Evolutionary conservation across 2,797 vertebrate species (phyloP), one percentile per base, ranked within the genome.

Genomic region (Pithecia hirsuta): DNA sequence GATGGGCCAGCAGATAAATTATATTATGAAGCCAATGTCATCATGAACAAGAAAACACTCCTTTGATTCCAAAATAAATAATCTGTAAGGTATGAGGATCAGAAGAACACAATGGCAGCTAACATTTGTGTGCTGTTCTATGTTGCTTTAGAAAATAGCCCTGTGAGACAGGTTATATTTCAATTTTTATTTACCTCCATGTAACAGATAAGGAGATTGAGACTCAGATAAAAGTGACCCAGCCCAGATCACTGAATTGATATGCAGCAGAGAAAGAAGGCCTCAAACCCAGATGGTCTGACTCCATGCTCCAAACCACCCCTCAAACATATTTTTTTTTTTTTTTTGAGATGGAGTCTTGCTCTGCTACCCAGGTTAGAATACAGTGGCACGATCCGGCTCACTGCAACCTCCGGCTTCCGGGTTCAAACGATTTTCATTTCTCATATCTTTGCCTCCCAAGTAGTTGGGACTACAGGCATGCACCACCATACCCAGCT

Each of bases 231-330:
- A 67, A 91, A 79, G 10, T 10, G 24, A 52, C 76, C 36, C 33
- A 12, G 1, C 19, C 19, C 41, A 83, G 30, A 44, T 59, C 20
- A 17, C 41, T n/a, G 33, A 52, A 14, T 19, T 87, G 61, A 15
- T 17, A n/a, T 2, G 1, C 3, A 2, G 1, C 1, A 3, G n/a
- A 64, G 41, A 13, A n/a, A 83, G 57, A 48, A 33, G 36, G 4
- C 13, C 30, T 33, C 46, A 39, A 67, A 48, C 3, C 13, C 13
- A 12, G 8, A 19, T 28, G 24, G 26, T 26, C 10, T 33, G 41
- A 55, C 33, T 64, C 39, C 10, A 1, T 1, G 44, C 22, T 55
- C 41, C 17, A 14, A 67, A 46, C 8, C 52, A 57, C 15, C 15
- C 64, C 14, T 15, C 8, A n/a, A 59, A 26, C 57, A 36, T 36